Base-by-base conservation (phyloP, 2,888 invertebrate genomes). In the Drosophila pseudotalamancana region DNA sequence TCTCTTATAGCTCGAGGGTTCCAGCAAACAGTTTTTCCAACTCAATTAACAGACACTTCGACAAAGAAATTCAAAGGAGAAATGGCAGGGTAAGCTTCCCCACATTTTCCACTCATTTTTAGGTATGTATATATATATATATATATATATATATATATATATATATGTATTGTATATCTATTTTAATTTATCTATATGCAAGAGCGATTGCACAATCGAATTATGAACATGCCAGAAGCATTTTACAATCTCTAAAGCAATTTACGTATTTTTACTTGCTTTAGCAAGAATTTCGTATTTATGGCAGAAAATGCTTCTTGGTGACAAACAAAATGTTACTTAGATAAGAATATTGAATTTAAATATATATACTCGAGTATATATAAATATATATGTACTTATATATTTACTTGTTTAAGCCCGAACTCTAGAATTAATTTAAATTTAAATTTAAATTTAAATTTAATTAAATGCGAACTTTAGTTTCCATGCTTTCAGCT, bases 11-110 rank as follows among this genome's bases (percentile, higher is more conserved):
- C 56, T n/a, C 31, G 14, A 21, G 27, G 62, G 40, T 40, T 19
- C 43, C 57, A 37, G 39, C 40, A 55, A 56, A 67, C 40, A 60
- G 35, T 67, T 68, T 53, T 79, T 77, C 54, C 77, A 77, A 77
- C 66, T 73, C 64, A 84, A 83, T 84, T 80, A 70, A 66, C 70
- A 55, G 19, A 12, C 29, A 14, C 16, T 16, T 11, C 25, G 39
- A n/a, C 32, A 65, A 34, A 39, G 49, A 12, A 25, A 64, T 43
- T 56, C 67, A 69, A 66, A 59, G 60, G n/a, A 16, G 31, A 27
- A 42, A 29, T 29, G 16, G 25, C 16, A 4, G 1, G 14, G 18
- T 14, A 32, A 6, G 12, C 27, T 23, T 12, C n/a, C 23, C 29
- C 16, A 21, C 12, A 11, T 50, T 23, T 1, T 11, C 12, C 9